Base-by-base conservation (phyloP, 2,888 invertebrate genomes). In the Drosophila anomelani region DNA sequence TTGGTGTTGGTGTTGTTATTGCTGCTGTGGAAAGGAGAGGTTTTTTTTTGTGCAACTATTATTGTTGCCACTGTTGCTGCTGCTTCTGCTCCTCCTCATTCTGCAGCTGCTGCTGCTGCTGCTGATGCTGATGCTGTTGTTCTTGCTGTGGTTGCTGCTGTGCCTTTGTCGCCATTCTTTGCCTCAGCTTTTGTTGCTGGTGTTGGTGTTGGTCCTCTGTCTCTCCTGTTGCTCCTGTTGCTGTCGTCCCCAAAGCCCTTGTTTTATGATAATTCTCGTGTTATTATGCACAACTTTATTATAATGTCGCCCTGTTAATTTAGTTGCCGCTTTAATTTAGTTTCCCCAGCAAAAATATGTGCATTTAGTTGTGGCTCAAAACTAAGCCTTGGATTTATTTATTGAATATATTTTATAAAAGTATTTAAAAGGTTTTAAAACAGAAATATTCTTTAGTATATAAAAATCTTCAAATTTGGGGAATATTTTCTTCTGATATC, bases 211-310 rank as follows among this genome's bases (percentile, higher is more conserved):
- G 38, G 26, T 26, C 26, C 26, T 26, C 26, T 26, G 29, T 29
- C 29, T 6, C 51, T 34, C n/a, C 36, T 38, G 39, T 34, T 23
- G 46, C 43, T 55, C 63, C 36, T 38, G 39, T 59, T 51, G 43
- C 61, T 71, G 43, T 68, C 47, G 44, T 61, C 64, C 75, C 54
- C 53, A 59, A 62, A 13, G 43, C 26, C 59, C 67, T 51, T 77
- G 75, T 75, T 70, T 71, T 70, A 70, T 70, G 69, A 71, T 74
- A 74, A 75, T 75, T 75, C 62, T 44, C 56, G 20, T 59, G 63
- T 59, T 73, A 64, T 73, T 73, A 64, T 73, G 47, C 59, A 39
- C 55, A 43, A 64, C 43, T 73, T 59, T 69, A 73, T 72, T 79
- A 79, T 62, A 75, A 63, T 53, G 36, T 36, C 29, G 46, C 44